These are phyloP conservation scores for Iphiclides podalirius DNA, from an alignment of 2,888 invertebrate genomes.

Conservation along the genomic window DNA sequence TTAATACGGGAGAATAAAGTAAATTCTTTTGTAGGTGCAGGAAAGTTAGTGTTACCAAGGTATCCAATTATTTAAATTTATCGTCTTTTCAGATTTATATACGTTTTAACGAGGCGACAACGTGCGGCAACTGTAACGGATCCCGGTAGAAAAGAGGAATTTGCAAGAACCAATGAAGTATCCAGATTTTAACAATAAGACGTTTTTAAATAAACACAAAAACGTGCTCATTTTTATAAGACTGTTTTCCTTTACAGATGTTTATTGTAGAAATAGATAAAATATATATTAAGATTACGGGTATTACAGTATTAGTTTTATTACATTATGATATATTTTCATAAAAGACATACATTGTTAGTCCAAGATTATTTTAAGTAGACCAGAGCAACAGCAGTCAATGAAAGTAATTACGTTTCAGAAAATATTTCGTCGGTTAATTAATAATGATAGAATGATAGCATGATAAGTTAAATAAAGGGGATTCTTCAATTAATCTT, in stretches of 20 bases:
- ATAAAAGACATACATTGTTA: too few species aligned
- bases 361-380: too few species aligned
- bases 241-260: slow-evolving; percentile 19
- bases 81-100: slow-evolving; percentile 45
- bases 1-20: slow-evolving; percentile 16
- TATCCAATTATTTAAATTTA: slow-evolving; percentile 6
- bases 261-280: slow-evolving; percentile 4
- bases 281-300: slow-evolving; percentile 4
- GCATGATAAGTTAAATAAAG: too few species aligned
- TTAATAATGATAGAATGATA: too few species aligned
- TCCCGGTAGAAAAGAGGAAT: slow-evolving; percentile 52
- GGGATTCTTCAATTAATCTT: too few species aligned
- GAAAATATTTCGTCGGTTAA: too few species aligned
- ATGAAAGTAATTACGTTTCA: too few species aligned
- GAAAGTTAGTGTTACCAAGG: slow-evolving; percentile 15
- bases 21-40: slow-evolving; percentile 6
- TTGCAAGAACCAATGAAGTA: slow-evolving; percentile 58
- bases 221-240: slow-evolving; percentile 8
- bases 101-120: slow-evolving; percentile 48
- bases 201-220: slow-evolving; percentile 11
- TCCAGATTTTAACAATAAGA: slow-evolving; percentile 46
- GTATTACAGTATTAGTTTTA: slow-evolving; percentile 5
- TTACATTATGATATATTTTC: neutral
- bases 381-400: too few species aligned
- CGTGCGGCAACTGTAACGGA: slow-evolving; percentile 39